Conservation (phyloP, 2,888 invertebrate genomes). For the Dastarcus helophoroides region DNA sequence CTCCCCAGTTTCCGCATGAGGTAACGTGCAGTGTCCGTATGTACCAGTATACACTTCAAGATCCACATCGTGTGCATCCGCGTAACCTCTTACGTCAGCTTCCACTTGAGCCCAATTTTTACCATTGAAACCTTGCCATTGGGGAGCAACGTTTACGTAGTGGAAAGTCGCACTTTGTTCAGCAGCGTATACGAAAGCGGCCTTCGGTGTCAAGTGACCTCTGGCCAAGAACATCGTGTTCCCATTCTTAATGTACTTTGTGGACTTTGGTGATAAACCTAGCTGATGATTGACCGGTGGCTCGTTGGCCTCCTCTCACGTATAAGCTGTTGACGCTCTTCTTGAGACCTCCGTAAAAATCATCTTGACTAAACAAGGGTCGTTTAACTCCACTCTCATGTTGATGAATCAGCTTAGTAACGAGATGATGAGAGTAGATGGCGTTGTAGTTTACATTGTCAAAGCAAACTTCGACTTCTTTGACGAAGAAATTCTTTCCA, state of each 20-base stretch:
- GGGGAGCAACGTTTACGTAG: slow-evolving; percentile 48
- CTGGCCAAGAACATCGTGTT: slow-evolving; percentile 36
- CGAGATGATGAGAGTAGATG: slow-evolving; percentile 3
- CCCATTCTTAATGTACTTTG: slow-evolving; percentile 36
- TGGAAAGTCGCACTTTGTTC: slow-evolving; percentile 46
- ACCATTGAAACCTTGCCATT: slow-evolving; percentile 47
- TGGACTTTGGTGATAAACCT: slow-evolving; percentile 41
- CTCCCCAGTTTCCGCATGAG: slow-evolving; percentile 32
- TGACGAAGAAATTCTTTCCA: not conserved
- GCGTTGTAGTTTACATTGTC: not conserved
- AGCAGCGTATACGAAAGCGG: slow-evolving; percentile 43
- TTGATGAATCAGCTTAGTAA: slow-evolving; percentile 3
- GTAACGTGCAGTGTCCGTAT: slow-evolving; percentile 43
- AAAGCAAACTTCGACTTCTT: slow-evolving; percentile 2
- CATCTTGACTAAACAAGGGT: slow-evolving; percentile 1
- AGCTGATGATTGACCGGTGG: slow-evolving; percentile 41
- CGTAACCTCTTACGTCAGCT: slow-evolving; percentile 6
- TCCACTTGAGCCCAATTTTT: slow-evolving; percentile 38
- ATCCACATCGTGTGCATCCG: not conserved
- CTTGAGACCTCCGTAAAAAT: not conserved
- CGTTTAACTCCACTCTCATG: not conserved
- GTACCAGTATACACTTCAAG: slow-evolving; percentile 34
- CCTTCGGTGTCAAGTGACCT: slow-evolving; percentile 47
- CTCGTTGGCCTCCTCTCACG: slow-evolving; percentile 46
- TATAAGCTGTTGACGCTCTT: not conserved